Evolutionary conservation across 2,113 vertebrate genomes (phyloP).

Genomic region (Etheostoma cragini): DNA sequence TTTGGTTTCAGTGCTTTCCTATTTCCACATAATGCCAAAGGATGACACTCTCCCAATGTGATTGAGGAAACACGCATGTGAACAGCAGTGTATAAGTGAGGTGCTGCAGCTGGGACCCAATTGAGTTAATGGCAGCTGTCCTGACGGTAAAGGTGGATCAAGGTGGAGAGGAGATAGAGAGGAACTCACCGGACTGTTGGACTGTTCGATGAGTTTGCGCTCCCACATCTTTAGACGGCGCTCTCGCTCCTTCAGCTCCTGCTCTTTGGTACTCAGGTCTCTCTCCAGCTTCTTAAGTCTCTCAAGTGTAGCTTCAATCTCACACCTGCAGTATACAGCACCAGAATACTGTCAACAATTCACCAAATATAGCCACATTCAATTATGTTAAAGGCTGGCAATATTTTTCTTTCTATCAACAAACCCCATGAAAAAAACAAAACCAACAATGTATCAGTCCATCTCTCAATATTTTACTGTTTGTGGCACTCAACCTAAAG

Average conservation of each 20-base stretch:
- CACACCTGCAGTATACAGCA: conserved; percentile 84
- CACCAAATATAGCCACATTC: not conserved
- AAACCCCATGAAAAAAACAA: not conserved
- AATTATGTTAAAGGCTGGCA: not conserved
- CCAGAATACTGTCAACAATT: not conserved
- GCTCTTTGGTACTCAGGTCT: conserved; percentile 97
- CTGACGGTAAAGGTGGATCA: conserved; percentile 31
- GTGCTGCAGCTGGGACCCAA: conserved; percentile 6
- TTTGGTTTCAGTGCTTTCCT: conserved; percentile 18
- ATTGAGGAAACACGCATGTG: not conserved
- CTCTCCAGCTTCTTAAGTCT: conserved; percentile 97
- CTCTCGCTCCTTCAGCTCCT: conserved; percentile 96
- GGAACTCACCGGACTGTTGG: conserved; percentile 94
- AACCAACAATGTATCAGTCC: not conserved
- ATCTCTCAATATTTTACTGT: too few relatives aligned
- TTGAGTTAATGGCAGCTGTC: not conserved
- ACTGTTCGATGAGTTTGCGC: conserved; percentile 96
- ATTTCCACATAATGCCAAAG: conserved; percentile 25
- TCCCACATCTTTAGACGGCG: conserved; percentile 96
- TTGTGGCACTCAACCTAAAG: not conserved
- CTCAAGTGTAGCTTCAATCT: conserved; percentile 98
- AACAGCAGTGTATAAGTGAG: conserved; percentile 1
- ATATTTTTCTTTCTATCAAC: not conserved
- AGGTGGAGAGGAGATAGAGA: conserved; percentile 29
- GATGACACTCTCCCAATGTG: not conserved